Evolutionary conservation across 2,113 vertebrate species (phyloP).

Genomic region (Apodemus speciosus): DNA sequence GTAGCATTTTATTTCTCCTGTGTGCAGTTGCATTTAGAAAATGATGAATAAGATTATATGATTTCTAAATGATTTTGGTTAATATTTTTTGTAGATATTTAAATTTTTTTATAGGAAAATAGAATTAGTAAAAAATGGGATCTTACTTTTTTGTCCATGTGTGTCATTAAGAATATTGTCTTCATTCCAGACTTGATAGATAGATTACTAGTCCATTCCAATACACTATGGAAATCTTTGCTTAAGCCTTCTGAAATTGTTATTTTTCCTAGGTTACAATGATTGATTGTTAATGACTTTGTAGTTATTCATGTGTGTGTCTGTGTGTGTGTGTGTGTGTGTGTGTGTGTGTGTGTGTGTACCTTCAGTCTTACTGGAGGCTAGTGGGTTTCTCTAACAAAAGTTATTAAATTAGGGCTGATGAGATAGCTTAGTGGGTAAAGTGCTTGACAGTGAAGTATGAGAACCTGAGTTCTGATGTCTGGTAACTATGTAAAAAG

Average conservation of each 20-base stretch:
- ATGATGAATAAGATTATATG: background rate
- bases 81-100: background rate
- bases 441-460: background rate
- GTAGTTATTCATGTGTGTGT: background rate
- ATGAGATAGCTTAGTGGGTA: background rate
- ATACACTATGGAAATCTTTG: background rate
- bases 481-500: background rate
- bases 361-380: background rate
- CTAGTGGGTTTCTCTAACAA: background rate
- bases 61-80: background rate
- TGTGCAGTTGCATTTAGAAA: slow-evolving; percentile 28
- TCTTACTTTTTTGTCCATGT: background rate
- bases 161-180: slow-evolving; percentile 20
- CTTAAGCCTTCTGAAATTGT: background rate
- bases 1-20: slow-evolving; percentile 12
- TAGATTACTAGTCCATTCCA: background rate
- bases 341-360: background rate
- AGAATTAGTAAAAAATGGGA: slow-evolving; percentile 33
- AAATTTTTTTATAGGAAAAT: slow-evolving; percentile 13
- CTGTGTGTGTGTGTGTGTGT: background rate
- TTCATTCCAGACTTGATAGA: background rate
- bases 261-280: slow-evolving; percentile 33
- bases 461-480: background rate
- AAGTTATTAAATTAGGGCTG: background rate
- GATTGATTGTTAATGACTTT: slow-evolving; percentile 5